Evolutionary conservation across 2,888 invertebrate species (phyloP).

Genomic region (Drosophila prostipennis): DNA sequence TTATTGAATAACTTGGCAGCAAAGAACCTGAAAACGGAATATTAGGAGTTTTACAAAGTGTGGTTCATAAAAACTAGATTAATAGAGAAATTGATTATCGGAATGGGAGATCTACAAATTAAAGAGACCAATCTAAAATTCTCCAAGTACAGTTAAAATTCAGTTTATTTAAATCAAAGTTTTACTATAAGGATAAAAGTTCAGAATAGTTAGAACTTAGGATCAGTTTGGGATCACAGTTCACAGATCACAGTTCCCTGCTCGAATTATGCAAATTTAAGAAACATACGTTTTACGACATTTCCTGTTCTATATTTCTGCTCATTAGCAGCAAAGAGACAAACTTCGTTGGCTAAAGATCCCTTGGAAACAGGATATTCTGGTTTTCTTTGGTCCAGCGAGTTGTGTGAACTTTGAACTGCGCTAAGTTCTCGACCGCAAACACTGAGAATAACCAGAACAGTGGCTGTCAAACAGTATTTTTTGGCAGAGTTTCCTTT

Average conservation of each 20-base stretch:
- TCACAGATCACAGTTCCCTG: too few relatives aligned
- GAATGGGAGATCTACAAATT: too few relatives aligned
- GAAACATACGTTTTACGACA: neutral
- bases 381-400: slow-evolving; percentile 50
- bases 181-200: too few relatives aligned
- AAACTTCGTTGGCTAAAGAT: neutral
- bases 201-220: neutral
- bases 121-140: too few relatives aligned
- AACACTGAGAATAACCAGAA: slow-evolving; percentile 26
- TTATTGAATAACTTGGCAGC: neutral
- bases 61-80: too few relatives aligned
- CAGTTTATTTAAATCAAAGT: too few relatives aligned
- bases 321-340: slow-evolving; percentile 16
- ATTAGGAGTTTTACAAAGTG: too few relatives aligned
- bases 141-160: too few relatives aligned
- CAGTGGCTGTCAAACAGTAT: slow-evolving; percentile 32
- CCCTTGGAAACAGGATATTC: slow-evolving; percentile 64
- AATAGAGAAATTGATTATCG: too few relatives aligned
- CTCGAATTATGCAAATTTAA: neutral
- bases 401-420: slow-evolving; percentile 61
- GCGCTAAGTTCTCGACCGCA: slow-evolving; percentile 32
- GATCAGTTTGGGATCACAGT: neutral
- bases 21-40: neutral
- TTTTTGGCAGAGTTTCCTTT: slow-evolving; percentile 13
- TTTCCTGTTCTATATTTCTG: slow-evolving; percentile 12